Evolutionary conservation across 2,888 invertebrate genomes (phyloP), one percentile per base, ranked within the genome.

Genomic region (Ornithoptera alexandrae): DNA sequence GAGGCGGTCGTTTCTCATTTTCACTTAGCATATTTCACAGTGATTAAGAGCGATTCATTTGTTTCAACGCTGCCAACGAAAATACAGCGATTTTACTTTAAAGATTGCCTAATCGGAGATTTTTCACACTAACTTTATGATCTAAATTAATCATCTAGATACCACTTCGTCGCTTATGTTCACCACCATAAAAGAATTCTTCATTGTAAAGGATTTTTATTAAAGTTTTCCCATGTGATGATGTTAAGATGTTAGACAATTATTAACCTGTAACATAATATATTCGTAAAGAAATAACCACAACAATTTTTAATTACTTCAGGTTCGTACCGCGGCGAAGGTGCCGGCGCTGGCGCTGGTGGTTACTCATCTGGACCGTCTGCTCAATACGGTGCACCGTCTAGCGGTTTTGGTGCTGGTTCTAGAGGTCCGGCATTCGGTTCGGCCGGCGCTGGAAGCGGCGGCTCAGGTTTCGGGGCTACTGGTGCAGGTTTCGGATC

Each of bases 261-360:
- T 42, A 30, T 30, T 30, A 30, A 30, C 12, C 42, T 42, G 42
- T 42, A 42, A 8, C 42, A 42, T 42, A 2, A 1, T 46, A 2
- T 15, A 2, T 46, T 4, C 12, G 15, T 46, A 2, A 42, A 10
- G 42, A 42, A 42, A 42, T 42, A 42, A 42, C 10, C 12, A 42
- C 2, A 42, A 8, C 12, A 10, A 42, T 1, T 15, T 46, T 46
- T 46, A 15, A 12, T 46, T 46, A 46, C 81, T 84, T 1, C 82
- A 92, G 92, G 92, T 72, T 78, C 87, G 39, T 92, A 92, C 88
- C 88, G 82, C 78, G 92, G 91, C 76, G 92, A 92, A 72, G 92
- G 90, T 6, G 88, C 86, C 39, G 86, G 84, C 20, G 76, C 76
- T 58, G 75, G 75, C 42, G 74, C 78, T 10, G 78, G 78, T 61